Evolutionary conservation across 2,797 vertebrate species (phyloP).

Genomic region (Lepidocolaptes lacrymiger): DNA sequence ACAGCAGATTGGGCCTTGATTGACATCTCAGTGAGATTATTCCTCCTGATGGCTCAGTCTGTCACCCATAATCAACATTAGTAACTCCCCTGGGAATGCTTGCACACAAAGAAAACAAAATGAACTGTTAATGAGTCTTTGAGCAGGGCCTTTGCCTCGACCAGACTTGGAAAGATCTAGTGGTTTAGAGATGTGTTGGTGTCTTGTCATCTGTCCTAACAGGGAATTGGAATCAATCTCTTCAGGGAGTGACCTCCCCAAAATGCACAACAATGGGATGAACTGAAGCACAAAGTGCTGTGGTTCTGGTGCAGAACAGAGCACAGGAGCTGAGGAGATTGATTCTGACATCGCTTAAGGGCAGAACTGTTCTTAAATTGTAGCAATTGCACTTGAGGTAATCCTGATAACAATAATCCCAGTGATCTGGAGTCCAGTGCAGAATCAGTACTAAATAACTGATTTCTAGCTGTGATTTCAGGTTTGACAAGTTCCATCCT

Average conservation of each 20-base stretch:
- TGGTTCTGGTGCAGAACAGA: not conserved
- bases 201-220: not conserved
- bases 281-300: not conserved
- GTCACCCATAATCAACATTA: not conserved
- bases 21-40: not conserved
- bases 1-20: not conserved
- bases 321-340: not conserved
- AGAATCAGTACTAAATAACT: not conserved
- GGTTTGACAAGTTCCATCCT: not conserved
- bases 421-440: not conserved
- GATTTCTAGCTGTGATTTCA: not conserved
- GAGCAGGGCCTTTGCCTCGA: not conserved
- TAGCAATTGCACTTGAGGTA: not conserved
- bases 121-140: not conserved
- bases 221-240: not conserved
- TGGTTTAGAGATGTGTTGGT: not conserved
- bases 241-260: not conserved
- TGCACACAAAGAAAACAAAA: not conserved
- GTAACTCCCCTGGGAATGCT: not conserved
- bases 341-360: slow-evolving; percentile 27
- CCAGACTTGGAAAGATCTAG: not conserved
- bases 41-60: not conserved
- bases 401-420: not conserved
- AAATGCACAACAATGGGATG: not conserved
- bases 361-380: slow-evolving; percentile 10